Evolutionary conservation across 2,113 vertebrate species (phyloP).

Genomic region (Oreocharis arfaki): DNA sequence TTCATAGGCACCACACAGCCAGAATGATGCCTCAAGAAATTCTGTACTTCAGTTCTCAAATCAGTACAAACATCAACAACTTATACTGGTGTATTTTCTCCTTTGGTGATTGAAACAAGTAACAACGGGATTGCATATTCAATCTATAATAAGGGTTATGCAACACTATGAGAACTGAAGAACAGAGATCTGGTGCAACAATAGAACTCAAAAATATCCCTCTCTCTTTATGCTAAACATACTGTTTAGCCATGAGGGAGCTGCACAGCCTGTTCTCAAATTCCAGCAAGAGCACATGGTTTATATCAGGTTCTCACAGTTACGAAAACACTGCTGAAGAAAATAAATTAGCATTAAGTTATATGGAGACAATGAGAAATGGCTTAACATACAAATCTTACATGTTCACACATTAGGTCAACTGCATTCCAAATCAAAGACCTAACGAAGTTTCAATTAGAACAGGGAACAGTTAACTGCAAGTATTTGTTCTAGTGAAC

Average conservation of each 20-base stretch:
- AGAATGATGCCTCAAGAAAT: background rate
- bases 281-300: slow-evolving; percentile 43
- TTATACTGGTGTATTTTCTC: background rate
- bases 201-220: background rate
- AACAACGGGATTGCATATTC: background rate
- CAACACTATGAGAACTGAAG: background rate
- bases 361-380: slow-evolving; percentile 37
- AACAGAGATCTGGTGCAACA: background rate
- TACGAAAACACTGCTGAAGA: slow-evolving; percentile 35
- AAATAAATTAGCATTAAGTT: slow-evolving; percentile 32
- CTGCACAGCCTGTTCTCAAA: slow-evolving; percentile 53
- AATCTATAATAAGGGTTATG: background rate
- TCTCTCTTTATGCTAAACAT: slow-evolving; percentile 3
- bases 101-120: background rate
- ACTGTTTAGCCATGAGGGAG: slow-evolving; percentile 11
- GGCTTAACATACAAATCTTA: slow-evolving; percentile 7
- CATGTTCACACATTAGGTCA: background rate
- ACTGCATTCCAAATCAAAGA: background rate
- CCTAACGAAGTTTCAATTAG: background rate
- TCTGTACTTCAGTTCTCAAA: background rate
- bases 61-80: background rate
- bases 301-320: slow-evolving; percentile 40
- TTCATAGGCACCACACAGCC: background rate
- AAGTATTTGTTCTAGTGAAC: background rate
- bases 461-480: background rate